Evolutionary conservation across 2,888 invertebrate species (phyloP), one percentile per base, ranked within the genome.

Genomic region (Cyrtodaria siliqua): DNA sequence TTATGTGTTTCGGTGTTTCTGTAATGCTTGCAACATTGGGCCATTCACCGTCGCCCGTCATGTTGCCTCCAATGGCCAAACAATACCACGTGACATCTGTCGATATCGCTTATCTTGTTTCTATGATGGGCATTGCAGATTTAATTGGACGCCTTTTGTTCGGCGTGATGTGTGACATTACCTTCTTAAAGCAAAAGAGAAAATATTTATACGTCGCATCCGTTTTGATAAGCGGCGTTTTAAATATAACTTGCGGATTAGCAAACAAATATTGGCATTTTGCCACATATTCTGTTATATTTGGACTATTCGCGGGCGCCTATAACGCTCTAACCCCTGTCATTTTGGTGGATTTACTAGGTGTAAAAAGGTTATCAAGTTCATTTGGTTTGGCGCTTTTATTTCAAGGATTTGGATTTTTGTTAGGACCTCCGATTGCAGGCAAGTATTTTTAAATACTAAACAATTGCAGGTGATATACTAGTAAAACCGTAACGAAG

Each of bases 131-230:
- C 2, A 72, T 86, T 40, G 56, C 84, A 2, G 84, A 86, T 56
- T 74, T 85, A 12, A 49, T 77, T 47, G 86, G 86, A 12, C 63
- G 86, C 24, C 63, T 86, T 6, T 74, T 79, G 18, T 81, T 82
- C 29, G 86, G 86, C n/a, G 82, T 79, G 77, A 64, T 86, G 29
- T 81, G 83, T 18, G 86, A 86, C 60, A 72, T 82, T 3, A 75
- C 62, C 42, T 63, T 76, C 1, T 52, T 86, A 3, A 6, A 27
- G 38, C 33, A 63, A 6, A 74, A 80, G 0, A 56, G 76, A 40
- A 52, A 73, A 16, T 77, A 71, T 38, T 23, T 59, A 18, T 75
- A 57, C 29, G 57, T 69, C 14, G 44, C 57, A 18, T 56, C 68
- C 14, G 47, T 75, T 44, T 75, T 69, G 26, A 53, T 69, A 2